These are phyloP conservation scores for Pyrocephalus nanus DNA, from an alignment of 2,797 vertebrate species.

Conservation along the genomic window DNA sequence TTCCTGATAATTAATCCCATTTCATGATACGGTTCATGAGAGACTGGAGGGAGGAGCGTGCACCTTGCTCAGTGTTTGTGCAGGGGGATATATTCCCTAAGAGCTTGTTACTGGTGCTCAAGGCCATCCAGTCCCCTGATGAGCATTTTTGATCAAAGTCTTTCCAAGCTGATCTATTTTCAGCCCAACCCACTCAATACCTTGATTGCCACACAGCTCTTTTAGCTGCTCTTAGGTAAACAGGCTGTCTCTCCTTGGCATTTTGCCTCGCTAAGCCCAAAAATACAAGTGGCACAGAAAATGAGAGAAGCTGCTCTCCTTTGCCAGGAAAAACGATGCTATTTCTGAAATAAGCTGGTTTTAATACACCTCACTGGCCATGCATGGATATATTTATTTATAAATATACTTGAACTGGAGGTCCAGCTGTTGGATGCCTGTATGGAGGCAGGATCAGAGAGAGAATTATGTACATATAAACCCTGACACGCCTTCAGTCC, in stretches of 20 bases:
- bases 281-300: slow-evolving; percentile 59
- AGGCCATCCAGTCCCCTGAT: background rate
- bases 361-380: background rate
- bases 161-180: slow-evolving; percentile 64
- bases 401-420: slow-evolving; percentile 17
- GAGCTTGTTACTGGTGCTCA: background rate
- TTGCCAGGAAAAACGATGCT: slow-evolving; percentile 34
- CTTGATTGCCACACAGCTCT: slow-evolving; percentile 64
- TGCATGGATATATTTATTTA: background rate
- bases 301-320: slow-evolving; percentile 36
- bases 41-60: background rate
- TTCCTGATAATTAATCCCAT: background rate
- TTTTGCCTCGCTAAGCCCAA: slow-evolving; percentile 35
- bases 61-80: background rate
- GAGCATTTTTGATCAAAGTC: slow-evolving; percentile 44
- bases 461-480: background rate
- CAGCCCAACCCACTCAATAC: slow-evolving; percentile 54
- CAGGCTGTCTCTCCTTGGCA: slow-evolving; percentile 41
- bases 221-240: slow-evolving; percentile 69
- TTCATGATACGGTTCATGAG: background rate
- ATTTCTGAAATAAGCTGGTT: slow-evolving; percentile 47
- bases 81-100: background rate
- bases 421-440: background rate
- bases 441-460: background rate
- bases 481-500: background rate